These are phyloP conservation scores for Perodicticus potto DNA, from an alignment of 2,797 vertebrate genomes.

Conservation along the genomic window DNA sequence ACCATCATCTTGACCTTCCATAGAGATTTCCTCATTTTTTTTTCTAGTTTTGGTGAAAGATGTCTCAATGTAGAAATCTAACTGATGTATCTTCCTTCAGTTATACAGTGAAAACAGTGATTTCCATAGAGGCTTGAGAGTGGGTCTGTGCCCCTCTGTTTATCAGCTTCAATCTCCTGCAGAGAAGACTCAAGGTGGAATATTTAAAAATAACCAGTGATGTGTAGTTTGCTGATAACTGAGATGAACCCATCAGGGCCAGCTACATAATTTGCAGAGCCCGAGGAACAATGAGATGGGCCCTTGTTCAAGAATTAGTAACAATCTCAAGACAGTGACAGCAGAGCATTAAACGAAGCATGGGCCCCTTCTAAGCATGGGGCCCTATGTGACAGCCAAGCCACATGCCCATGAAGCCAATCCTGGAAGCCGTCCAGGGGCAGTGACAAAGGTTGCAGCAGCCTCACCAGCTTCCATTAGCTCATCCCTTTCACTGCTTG, in stretches of 20 bases:
- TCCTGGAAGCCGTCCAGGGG: not conserved
- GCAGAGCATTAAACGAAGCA: not conserved
- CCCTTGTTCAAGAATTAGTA: conserved; percentile 22
- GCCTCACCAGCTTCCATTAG: not conserved
- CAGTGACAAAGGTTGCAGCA: not conserved
- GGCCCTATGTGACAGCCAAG: not conserved
- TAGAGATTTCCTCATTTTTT: conserved; percentile 43
- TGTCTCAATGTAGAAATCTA: conserved; percentile 44
- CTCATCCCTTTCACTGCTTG: not conserved
- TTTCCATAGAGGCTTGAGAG: not conserved
- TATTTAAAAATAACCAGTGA: conserved; percentile 51
- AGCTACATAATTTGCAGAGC: not conserved
- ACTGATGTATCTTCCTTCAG: not conserved
- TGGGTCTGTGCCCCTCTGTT: conserved; percentile 7
- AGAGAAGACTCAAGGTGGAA: not conserved
- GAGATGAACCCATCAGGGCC: not conserved
- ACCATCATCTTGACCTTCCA: conserved; percentile 27
- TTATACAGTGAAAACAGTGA: not conserved
- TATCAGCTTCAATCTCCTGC: not conserved
- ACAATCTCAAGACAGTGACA: not conserved
- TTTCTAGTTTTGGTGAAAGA: conserved; percentile 40
- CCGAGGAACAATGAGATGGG: not conserved
- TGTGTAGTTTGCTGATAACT: conserved; percentile 35
- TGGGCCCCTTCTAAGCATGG: not conserved
- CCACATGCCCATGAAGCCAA: not conserved